Base-by-base conservation (phyloP, 2,113 vertebrate species). In the Onychostoma macrolepis region DNA sequence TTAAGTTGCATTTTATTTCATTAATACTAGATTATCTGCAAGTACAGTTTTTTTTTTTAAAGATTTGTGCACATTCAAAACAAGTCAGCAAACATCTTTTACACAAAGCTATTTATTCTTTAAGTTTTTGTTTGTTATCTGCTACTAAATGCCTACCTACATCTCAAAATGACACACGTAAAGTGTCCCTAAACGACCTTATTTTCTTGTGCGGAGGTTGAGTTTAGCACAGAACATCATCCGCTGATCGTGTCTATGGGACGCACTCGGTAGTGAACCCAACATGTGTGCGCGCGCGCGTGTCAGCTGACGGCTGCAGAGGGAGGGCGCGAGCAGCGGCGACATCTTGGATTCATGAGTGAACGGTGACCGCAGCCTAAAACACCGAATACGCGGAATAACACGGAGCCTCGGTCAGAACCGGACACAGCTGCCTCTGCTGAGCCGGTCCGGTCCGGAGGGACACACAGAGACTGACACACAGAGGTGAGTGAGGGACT, bases 331-430 rank as follows among this genome's bases (percentile, higher is more conserved):
- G 88, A 88, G 87, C 61, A 84, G 91, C 91, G 88, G 36, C 87
- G 85, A 89, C 92, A 92, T 92, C 89, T 92, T 92, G 92, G 88
- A 87, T 81, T 77, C 78, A 87, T 84, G 78, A 80, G 80, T 81
- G 87, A 72, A 85, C 76, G 85, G 87, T 86, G 87, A 90, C 84
- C 80, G 86, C 87, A 53, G 48, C 24, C 30, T 83, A 2, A 69
- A 74, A 84, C 45, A 28, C 2, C 48, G n/a, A 38, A 75, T 21
- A 53, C 26, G 8, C 43, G 17, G 48, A 74, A 38, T 28, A 56
- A 84, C 69, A 11, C 48, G 0, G 43, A 36, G 15, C 11, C 13
- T 48, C 63, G 19, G 26, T 83, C 83, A 41, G 30, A 84, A 41
- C 48, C 30, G 45, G 15, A n/a, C 48, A 17, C 82, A 12, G 3